These are phyloP conservation scores for Tenualosa thibaudeaui DNA, from an alignment of 2,797 vertebrate species.

Conservation along the genomic window DNA sequence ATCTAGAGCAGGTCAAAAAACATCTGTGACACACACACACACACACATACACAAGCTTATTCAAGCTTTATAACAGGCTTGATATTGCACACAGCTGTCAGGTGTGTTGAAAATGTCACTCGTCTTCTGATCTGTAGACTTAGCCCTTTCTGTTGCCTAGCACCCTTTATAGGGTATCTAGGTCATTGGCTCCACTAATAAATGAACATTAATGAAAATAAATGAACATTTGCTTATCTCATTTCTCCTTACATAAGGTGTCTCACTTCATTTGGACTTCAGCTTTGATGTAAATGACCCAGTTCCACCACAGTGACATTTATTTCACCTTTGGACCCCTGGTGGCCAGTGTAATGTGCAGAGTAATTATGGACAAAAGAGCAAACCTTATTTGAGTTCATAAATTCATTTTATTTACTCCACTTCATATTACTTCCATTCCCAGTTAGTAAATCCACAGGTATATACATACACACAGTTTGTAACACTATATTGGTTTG, in stretches of 20 bases:
- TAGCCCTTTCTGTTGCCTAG: not conserved
- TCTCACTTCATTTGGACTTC: not conserved
- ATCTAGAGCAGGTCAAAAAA: not conserved
- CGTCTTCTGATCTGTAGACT: not conserved
- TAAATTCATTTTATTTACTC: not conserved
- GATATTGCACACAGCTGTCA: not conserved
- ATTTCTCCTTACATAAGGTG: not conserved
- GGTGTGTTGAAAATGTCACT: not conserved
- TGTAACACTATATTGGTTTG: constrained; percentile 44
- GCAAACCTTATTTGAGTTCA: not conserved
- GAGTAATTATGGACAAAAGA: not conserved
- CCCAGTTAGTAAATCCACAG: constrained; percentile 62
- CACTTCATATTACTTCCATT: not conserved
- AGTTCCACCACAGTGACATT: not conserved
- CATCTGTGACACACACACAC: not conserved
- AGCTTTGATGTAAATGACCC: not conserved
- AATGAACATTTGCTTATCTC: not conserved
- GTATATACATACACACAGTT: constrained; percentile 67
- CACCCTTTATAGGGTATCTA: not conserved
- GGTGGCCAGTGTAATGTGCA: not conserved
- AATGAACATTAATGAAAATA: not conserved
- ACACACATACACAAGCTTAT: not conserved
- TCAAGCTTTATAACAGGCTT: not conserved
- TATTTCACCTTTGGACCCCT: not conserved
- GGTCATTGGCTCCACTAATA: not conserved